Percentiles rank a stretch among this genome's conserved stretches.
phyloP scores from a whole-genome alignment of 1,140 invertebrate genomes.

The Drosophila ironensis region DNA sequence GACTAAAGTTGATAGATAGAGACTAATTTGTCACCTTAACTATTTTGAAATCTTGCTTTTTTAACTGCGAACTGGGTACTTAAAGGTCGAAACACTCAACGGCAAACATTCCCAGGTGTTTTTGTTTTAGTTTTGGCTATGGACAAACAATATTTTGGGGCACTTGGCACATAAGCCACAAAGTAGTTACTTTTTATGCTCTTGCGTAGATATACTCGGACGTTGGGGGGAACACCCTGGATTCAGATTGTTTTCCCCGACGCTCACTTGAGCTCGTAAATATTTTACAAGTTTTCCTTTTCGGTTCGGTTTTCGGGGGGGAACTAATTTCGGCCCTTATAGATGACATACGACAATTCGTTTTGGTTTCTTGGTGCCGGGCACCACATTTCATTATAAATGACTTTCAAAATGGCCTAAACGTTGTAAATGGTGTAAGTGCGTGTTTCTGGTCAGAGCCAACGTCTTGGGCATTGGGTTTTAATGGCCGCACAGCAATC shows the following conservation, averaged over 20 bases:
- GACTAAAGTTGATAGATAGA: too few relatives aligned
- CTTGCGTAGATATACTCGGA: slow-evolving; percentile 15
- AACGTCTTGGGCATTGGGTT: slow-evolving; percentile 16
- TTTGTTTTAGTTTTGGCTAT: slow-evolving; percentile 38
- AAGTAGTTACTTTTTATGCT: slow-evolving; percentile 78
- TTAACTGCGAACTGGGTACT: too few relatives aligned
- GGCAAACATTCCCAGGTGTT: slow-evolving; percentile 3
- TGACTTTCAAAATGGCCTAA: slow-evolving; percentile 69
- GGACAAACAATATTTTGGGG: slow-evolving; percentile 38
- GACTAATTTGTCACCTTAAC: too few relatives aligned
- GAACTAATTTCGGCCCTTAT: slow-evolving; percentile 66
- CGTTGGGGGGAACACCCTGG: neutral
- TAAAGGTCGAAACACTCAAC: too few relatives aligned
- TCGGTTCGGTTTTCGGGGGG: neutral
- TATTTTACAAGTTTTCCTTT: slow-evolving; percentile 71
- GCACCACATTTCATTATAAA: slow-evolving; percentile 73
- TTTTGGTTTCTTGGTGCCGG: slow-evolving; percentile 1
- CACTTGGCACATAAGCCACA: slow-evolving; percentile 73
- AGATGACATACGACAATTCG: slow-evolving; percentile 61
- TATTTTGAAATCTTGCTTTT: too few relatives aligned
- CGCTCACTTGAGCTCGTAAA: slow-evolving; percentile 70
- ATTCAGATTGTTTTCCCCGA: slow-evolving; percentile 36
- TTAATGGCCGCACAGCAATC: slow-evolving; percentile 33
- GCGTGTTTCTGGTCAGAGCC: slow-evolving; percentile 30
- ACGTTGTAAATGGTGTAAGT: slow-evolving; percentile 50